Percentiles rank a stretch among this genome's conserved stretches.
phyloP scores from a whole-genome alignment of 37 sponge, comb jelly and placozoan genomes.

The Agelas oroides region DNA sequence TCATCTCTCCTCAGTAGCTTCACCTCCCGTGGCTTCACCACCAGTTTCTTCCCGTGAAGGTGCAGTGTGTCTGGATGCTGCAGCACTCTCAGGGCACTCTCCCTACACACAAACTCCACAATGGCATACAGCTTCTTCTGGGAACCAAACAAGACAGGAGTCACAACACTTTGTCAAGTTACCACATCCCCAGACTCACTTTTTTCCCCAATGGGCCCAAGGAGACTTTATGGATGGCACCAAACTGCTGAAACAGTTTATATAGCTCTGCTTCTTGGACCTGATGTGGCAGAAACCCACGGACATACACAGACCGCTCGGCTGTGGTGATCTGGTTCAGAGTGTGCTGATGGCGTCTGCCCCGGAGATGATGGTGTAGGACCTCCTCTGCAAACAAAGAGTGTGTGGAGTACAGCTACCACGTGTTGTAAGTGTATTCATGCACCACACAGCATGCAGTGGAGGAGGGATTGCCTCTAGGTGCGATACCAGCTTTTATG shows the following conservation, averaged over 20 bases:
- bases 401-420: too few relatives aligned
- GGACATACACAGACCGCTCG: conserved; percentile 44
- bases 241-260: conserved; percentile 28
- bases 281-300: conserved; percentile 28
- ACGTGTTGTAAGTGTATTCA: too few relatives aligned
- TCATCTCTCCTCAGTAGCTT: neutral
- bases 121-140: conserved; percentile 15
- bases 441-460: too few relatives aligned
- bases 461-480: too few relatives aligned
- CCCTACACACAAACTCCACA: neutral
- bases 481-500: too few relatives aligned
- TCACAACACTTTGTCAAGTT: too few relatives aligned
- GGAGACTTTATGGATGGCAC: conserved; percentile 7
- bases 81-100: conserved; percentile 35
- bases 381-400: conserved; percentile 16
- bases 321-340: conserved; percentile 3
- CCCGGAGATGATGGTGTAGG: conserved; percentile 37
- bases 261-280: conserved; percentile 3
- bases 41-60: conserved; percentile 27
- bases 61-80: conserved; percentile 1
- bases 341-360: conserved; percentile 29
- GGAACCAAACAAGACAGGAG: too few relatives aligned
- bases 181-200: too few relatives aligned
- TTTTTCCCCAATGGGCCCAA: neutral
- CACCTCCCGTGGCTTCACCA: conserved; percentile 47